Conservation (phyloP, 1,140 invertebrate genomes). For the Metaphire vulgaris region DNA sequence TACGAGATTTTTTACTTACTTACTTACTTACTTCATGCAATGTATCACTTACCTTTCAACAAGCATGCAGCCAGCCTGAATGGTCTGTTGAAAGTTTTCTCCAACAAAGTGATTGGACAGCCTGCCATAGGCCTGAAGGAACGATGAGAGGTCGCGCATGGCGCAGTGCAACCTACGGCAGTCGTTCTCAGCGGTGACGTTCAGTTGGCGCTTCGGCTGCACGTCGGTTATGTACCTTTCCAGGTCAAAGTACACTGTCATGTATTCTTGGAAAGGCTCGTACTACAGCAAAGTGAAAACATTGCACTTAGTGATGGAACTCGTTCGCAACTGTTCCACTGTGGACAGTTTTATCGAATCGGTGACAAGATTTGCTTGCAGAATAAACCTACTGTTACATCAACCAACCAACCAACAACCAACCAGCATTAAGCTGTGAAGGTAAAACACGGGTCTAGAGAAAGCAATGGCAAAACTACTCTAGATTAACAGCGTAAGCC, state of each 20-base stretch:
- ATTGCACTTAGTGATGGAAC: no score
- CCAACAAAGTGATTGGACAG: constrained; percentile 59
- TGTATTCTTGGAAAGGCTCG: constrained; percentile 52
- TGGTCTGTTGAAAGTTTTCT: constrained; percentile 49
- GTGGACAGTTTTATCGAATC: no score
- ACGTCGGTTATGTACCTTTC: constrained; percentile 50
- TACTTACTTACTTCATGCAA: no score
- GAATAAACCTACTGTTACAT: no score
- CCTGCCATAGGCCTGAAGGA: constrained; percentile 60
- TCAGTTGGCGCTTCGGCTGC: constrained; percentile 40
- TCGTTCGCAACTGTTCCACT: no score
- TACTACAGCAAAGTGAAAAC: constrained; percentile 37
- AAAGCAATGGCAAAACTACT: no score
- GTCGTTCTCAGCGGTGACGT: constrained; percentile 52
- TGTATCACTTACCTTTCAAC: constrained; percentile 45
- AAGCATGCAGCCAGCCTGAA: constrained; percentile 41
- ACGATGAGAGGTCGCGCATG: constrained; percentile 59
- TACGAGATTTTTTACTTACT: no score
- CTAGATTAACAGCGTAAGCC: no score
- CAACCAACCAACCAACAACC: no score
- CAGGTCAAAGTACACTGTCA: constrained; percentile 56
- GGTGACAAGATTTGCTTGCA: no score
- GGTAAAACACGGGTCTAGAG: no score
- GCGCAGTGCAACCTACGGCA: constrained; percentile 56
- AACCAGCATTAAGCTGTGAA: no score